Percentiles rank a stretch among this genome's conserved stretches.
phyloP scores from a whole-genome alignment of 1,140 invertebrate species.

The Trichonephila clavipes region DNA sequence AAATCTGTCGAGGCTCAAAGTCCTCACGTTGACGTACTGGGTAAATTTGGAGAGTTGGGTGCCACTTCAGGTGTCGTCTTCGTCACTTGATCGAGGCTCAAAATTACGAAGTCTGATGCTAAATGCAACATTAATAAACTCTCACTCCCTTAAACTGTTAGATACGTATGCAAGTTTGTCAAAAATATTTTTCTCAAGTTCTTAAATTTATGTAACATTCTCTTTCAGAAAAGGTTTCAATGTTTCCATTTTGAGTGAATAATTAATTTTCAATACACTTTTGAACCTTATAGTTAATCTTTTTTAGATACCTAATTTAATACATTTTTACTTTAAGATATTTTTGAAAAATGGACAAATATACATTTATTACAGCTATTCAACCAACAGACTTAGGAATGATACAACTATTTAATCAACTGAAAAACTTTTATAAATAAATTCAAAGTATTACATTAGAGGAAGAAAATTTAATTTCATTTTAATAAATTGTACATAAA shows the following conservation, averaged over 20 bases:
- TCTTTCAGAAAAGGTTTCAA: no score
- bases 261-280: no score
- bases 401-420: not conserved
- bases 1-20: not conserved
- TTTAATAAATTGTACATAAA: slow-evolving; percentile 42
- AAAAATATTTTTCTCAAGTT: no score
- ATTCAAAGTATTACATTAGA: not conserved
- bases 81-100: not conserved
- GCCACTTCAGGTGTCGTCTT: not conserved
- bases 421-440: not conserved
- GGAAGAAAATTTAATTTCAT: slow-evolving; percentile 39
- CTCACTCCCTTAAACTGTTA: no score
- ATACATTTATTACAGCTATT: not conserved
- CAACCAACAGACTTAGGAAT: not conserved
- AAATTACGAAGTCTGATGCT: not conserved
- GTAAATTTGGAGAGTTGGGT: not conserved
- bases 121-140: not conserved
- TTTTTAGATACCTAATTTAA: no score
- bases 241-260: no score
- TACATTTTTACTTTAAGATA: no score
- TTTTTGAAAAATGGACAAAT: not conserved
- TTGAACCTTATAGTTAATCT: no score
- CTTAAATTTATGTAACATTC: no score
- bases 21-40: not conserved
- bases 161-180: no score